Base-by-base conservation (phyloP, 2,797 vertebrate genomes). In the Sitta carolinensis region DNA sequence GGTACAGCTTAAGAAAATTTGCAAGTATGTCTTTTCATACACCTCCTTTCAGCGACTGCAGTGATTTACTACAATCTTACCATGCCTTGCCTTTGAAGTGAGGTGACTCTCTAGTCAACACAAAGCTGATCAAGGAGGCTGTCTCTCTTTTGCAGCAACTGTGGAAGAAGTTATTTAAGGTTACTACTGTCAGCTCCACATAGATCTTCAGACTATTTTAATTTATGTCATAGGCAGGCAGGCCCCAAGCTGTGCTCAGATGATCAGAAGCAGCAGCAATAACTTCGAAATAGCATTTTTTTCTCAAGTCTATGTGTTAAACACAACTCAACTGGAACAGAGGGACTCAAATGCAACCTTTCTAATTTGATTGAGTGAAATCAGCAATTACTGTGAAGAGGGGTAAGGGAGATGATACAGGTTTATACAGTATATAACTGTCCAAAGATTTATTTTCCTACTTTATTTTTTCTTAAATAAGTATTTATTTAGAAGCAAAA, bases 141-240 rank as follows among this genome's bases (percentile, higher is more conserved):
- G 18, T 36, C 61, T 90, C 59, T 90, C 55, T 76, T 90, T 76
- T 94, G 50, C 93, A 94, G 58, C 85, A 94, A 69, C 79, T 90
- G 50, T 51, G 30, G 36, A 94, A 70, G 70, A 94, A 94, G 69
- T 89, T 95, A 93, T 95, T 95, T 94, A 94, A 92, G 64, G 74
- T 84, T 90, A 67, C 70, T 87, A 79, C 76, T 88, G 51, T 92
- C 93, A 90, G 72, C 50, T 85, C 82, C 90, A 83, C 64, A 89
- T 38, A 90, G 86, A 82, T 84, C 63, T 67, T 95, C 57, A 57
- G 70, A 34, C 27, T 89, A 90, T 84, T 93, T 93, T 92, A 89
- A 94, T 89, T 93, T 95, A 93, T 87, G 45, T 62, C 27, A 54
- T 57, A 84, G 74, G 54, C 81, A 86, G 50, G 36, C 90, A 38